Evolutionary conservation across 2,113 vertebrate species (phyloP).

Genomic region (Telmatochromis brachygnathus): DNA sequence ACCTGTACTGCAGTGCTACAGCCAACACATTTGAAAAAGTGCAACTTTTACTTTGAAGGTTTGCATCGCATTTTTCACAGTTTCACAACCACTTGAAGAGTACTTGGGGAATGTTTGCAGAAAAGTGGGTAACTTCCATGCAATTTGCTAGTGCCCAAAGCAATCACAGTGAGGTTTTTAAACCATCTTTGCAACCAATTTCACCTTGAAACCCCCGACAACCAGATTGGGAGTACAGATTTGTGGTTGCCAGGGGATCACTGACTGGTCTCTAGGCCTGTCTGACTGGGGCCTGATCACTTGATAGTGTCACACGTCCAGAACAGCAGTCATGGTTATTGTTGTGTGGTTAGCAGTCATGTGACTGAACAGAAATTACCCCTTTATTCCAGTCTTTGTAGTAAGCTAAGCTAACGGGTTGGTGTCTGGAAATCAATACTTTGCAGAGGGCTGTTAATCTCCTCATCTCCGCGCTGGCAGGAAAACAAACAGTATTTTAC

Average conservation of each 20-base stretch:
- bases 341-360: neutral
- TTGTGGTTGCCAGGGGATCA: neutral
- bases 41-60: neutral
- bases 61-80: neutral
- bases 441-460: neutral
- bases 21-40: neutral
- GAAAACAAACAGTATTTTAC: neutral
- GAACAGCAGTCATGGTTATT: neutral
- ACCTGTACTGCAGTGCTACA: rapidly evolving
- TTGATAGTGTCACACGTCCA: neutral
- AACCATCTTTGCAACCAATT: neutral
- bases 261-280: neutral
- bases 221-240: neutral
- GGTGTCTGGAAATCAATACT: neutral
- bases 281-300: neutral
- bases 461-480: neutral
- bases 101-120: neutral
- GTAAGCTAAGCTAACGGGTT: neutral
- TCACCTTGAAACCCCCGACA: neutral
- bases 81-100: neutral
- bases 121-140: neutral
- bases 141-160: neutral
- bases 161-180: neutral
- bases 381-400: neutral
- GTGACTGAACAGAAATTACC: neutral